phyloP scores from a whole-genome alignment of 2,888 invertebrate genomes.

The Aproaerema taeniolella region DNA sequence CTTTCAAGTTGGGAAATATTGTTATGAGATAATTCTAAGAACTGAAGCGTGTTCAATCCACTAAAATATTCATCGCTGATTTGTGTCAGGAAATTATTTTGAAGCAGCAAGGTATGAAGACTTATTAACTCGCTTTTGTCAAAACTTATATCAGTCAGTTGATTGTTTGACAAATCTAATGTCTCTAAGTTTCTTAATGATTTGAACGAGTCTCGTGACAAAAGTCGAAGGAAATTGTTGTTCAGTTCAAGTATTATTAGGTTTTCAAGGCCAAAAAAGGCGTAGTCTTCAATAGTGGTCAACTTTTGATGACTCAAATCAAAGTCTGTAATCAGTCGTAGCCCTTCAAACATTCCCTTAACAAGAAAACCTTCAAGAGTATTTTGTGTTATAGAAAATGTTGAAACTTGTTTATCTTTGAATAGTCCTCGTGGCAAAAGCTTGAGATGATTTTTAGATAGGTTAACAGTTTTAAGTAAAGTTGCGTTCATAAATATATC shows the following conservation, averaged over 20 bases:
- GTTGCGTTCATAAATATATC: constrained; percentile 28
- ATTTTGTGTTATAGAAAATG: constrained; percentile 39
- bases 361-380: constrained; percentile 35
- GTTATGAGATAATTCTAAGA: constrained; percentile 50
- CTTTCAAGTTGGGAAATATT: constrained; percentile 37
- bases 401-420: constrained; percentile 33
- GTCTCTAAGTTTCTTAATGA: constrained; percentile 28
- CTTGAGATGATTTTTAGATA: constrained; percentile 44
- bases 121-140: constrained; percentile 36
- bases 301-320: constrained; percentile 43
- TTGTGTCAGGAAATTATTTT: constrained; percentile 37
- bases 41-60: constrained; percentile 31
- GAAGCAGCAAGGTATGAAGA: constrained; percentile 34
- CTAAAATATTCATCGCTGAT: constrained; percentile 36
- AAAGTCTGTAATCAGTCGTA: constrained; percentile 30
- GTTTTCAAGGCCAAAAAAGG: constrained; percentile 38
- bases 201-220: constrained; percentile 39
- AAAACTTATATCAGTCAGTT: constrained; percentile 39
- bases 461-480: constrained; percentile 29
- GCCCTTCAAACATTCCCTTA: constrained; percentile 47
- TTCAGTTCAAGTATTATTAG: constrained; percentile 36
- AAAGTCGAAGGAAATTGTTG: constrained; percentile 36
- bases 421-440: constrained; percentile 40
- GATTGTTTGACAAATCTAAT: constrained; percentile 49
- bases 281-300: constrained; percentile 38